Base-by-base conservation (phyloP, 2,888 invertebrate genomes). In the Philereme vetulata region DNA sequence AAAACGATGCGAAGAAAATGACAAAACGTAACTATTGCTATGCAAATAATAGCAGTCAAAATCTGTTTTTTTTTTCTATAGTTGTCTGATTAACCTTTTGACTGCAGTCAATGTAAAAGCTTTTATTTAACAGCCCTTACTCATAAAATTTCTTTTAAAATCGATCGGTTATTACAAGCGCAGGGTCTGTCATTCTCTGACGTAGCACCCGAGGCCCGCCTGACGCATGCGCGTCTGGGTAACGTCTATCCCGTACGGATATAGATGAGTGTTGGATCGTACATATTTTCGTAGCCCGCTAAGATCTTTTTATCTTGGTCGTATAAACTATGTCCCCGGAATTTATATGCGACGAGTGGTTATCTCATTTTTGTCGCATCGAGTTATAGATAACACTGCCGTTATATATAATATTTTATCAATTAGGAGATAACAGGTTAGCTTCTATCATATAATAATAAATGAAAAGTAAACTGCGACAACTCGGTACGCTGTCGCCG, bases 201-300 rank as follows among this genome's bases (percentile, higher is more conserved):
- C 87, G 90, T 90, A 81, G 85, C 76, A 76, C 78, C 80, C 75
- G 77, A 73, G 80, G 76, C 67, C 71, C 72, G 77, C 76, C 81
- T 87, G 84, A 90, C 91, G 91, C 91, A 91, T 91, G 91, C 91
- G 91, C 90, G 90, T 90, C 89, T 90, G 85, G 84, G 81, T 80
- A 84, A 84, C 84, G 88, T 90, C 88, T 91, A 89, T 86, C 79
- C 84, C 87, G 81, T 80, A 86, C 88, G 82, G 80, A 82, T 89
- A 83, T 80, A 90, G 84, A 86, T 83, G 88, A 83, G 75, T 79
- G 79, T 81, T 82, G 77, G 84, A 78, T 80, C 81, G 75, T 80
- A 83, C 78, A 80, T 83, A 82, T 83, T 84, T 85, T 85, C 82
- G 75, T 87, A 86, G 79, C 77, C 74, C 72, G 71, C 72, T 62